phyloP scores from a whole-genome alignment of 2,797 vertebrate genomes.

The Melanotaenia pygmaea region DNA sequence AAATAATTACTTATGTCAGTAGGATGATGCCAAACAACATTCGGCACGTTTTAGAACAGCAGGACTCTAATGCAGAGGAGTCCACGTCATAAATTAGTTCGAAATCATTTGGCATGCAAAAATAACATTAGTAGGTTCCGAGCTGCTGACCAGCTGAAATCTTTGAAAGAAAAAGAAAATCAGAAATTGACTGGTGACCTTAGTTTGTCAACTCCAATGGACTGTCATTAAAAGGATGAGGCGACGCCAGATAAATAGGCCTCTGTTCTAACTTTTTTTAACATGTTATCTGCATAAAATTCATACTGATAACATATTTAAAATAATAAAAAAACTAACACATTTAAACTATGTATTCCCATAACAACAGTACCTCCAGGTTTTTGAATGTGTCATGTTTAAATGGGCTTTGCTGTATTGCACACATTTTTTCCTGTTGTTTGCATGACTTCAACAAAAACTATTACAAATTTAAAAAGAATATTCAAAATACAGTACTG shows the following conservation, averaged over 20 bases:
- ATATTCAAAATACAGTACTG: neutral
- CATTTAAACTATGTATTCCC: neutral
- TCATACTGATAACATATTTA: neutral
- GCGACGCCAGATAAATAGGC: neutral
- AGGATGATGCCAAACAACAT: too few species aligned
- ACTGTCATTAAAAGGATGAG: too few species aligned
- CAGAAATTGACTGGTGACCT: neutral
- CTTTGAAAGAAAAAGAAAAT: too few species aligned
- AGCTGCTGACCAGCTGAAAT: too few species aligned
- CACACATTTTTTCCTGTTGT: neutral
- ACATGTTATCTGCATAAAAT: neutral
- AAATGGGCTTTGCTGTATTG: slow-evolving; percentile 12
- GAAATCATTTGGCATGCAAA: too few species aligned
- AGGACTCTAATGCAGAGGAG: too few species aligned
- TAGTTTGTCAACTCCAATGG: neutral
- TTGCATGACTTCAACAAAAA: neutral
- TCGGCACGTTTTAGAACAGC: too few species aligned
- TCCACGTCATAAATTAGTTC: too few species aligned
- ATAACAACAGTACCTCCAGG: neutral
- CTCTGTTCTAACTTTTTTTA: neutral
- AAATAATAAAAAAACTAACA: neutral
- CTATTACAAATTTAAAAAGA: too few species aligned
- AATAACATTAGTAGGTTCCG: too few species aligned
- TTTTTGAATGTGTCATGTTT: neutral
- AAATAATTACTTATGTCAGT: too few species aligned